A percentile compares a stretch with the other conserved stretches of the same genome.
Evolutionary conservation across 2,797 vertebrate genomes (phyloP).

Genomic region (Gymnothorax reevesii): DNA sequence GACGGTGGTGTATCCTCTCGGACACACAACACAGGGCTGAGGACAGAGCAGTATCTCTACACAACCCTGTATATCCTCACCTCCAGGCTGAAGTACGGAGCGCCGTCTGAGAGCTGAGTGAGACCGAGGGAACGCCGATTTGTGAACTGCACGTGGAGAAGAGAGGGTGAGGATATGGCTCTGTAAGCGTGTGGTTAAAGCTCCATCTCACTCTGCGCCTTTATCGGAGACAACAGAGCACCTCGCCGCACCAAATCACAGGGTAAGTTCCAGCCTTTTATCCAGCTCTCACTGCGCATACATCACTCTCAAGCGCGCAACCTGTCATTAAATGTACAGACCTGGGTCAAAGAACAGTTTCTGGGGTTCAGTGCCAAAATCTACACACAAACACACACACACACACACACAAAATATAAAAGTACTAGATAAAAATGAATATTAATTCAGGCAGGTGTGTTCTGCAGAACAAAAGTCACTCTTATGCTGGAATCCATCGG

Average conservation of each 20-base stretch:
- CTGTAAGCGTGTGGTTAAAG: conserved; percentile 25
- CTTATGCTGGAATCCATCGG: background rate
- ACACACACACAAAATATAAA: background rate
- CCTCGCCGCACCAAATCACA: conserved; percentile 33
- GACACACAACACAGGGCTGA: conserved; percentile 52
- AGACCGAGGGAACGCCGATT: conserved; percentile 13
- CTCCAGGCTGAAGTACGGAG: background rate
- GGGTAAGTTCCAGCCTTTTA: conserved; percentile 18
- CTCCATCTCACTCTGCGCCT: conserved; percentile 19
- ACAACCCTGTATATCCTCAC: background rate
- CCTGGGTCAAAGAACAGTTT: background rate
- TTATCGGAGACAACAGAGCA: conserved; percentile 23
- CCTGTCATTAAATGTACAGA: background rate
- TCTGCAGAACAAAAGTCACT: background rate
- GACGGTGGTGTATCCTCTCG: conserved; percentile 43
- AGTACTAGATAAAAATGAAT: background rate
- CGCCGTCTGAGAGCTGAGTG: background rate
- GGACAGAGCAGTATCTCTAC: background rate
- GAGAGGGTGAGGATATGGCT: conserved; percentile 37
- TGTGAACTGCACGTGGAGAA: conserved; percentile 43
- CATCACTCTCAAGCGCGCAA: background rate
- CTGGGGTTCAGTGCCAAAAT: background rate
- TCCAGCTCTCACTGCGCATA: background rate
- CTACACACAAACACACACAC: background rate
- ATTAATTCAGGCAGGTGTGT: background rate